phyloP scores from a whole-genome alignment of 2,797 vertebrate species.

The Sandelia bainsii region DNA sequence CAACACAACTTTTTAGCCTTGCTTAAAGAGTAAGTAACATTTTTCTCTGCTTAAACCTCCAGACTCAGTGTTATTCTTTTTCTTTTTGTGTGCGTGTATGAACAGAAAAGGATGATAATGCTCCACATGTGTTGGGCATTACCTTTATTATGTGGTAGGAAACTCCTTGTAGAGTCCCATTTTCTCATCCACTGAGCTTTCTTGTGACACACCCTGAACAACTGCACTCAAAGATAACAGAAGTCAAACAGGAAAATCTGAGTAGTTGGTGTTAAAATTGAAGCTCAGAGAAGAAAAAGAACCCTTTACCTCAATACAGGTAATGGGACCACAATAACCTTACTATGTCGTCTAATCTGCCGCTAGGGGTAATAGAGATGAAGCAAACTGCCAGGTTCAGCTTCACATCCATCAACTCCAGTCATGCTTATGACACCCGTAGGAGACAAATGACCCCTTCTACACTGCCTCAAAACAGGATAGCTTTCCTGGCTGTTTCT shows the following conservation, averaged over 20 bases:
- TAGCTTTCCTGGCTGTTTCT: conserved; percentile 42
- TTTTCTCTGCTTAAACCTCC: conserved; percentile 49
- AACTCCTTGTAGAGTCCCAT: conserved; percentile 50
- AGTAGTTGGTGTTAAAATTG: conserved; percentile 12
- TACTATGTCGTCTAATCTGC: conserved; percentile 41
- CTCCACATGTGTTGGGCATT: conserved; percentile 71
- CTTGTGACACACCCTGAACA: conserved; percentile 29
- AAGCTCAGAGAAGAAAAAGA: conserved; percentile 27
- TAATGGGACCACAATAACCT: conserved; percentile 40
- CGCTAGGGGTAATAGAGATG: conserved; percentile 52
- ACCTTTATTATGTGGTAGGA: conserved; percentile 62
- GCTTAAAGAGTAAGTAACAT: conserved; percentile 46
- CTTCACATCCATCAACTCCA: conserved; percentile 69
- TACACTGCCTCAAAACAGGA: conserved; percentile 49
- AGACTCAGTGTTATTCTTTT: conserved; percentile 55
- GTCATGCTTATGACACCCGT: conserved; percentile 66
- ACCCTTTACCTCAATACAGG: conserved; percentile 40
- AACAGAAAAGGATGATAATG: conserved; percentile 52
- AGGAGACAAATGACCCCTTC: conserved; percentile 64
- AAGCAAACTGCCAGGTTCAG: conserved; percentile 62
- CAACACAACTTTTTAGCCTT: conserved; percentile 51
- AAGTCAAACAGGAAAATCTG: conserved; percentile 21
- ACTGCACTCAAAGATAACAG: conserved; percentile 14
- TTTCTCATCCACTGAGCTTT: conserved; percentile 41
- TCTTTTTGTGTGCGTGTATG: conserved; percentile 34